Evolutionary conservation across 2,113 vertebrate genomes (phyloP), one percentile per base, ranked within the genome.

Genomic region (Microcebus tavaratra): DNA sequence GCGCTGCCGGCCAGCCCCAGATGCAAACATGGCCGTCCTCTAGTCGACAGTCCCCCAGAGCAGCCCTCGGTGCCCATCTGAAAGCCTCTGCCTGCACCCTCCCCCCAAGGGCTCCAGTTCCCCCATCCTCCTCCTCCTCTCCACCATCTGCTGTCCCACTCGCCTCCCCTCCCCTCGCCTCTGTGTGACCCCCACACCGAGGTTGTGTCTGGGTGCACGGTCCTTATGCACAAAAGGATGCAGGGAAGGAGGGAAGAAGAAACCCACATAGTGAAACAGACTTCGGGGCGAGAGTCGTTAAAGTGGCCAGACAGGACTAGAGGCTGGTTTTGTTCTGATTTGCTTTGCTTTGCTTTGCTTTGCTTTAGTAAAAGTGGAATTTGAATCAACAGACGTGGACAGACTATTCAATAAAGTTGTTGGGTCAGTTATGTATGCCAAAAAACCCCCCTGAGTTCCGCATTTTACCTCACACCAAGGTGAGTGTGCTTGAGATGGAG

Each of bases 261-360:
- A 84, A 8, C 27, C 50, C 59, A 1, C 23, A 0, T 15, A 4
- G 0, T 15, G 4, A 3, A 20, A 25, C 2, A 0, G 0, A 23
- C 34, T 3, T 0, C 39, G 0, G 1, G 53, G 25, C 0, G 2
- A 12, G 55, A 42, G 7, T 15, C 48, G 48, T 11, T 11, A 5
- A 55, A 36, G 23, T 8, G 25, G 13, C 34, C 34, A 31, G 72
- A 18, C n/a, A 59, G n/a, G 7, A 5, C 29, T 3, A 2, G 2
- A 53, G 18, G n/a, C 18, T 70, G 55, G 25, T 72, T 57, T 80
- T 70, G 73, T n/a, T 48, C 61, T 48, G 21, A 63, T 63, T 31
- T 31, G 48, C 6, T 63, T 63, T 27, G 13, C 23, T 48, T 48
- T 27, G 13, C 23, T 48, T 48, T 70, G 59, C 31, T 70, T 21